These are phyloP conservation scores for Pampus argenteus DNA, from an alignment of 2,797 vertebrate genomes.

Conservation along the genomic window DNA sequence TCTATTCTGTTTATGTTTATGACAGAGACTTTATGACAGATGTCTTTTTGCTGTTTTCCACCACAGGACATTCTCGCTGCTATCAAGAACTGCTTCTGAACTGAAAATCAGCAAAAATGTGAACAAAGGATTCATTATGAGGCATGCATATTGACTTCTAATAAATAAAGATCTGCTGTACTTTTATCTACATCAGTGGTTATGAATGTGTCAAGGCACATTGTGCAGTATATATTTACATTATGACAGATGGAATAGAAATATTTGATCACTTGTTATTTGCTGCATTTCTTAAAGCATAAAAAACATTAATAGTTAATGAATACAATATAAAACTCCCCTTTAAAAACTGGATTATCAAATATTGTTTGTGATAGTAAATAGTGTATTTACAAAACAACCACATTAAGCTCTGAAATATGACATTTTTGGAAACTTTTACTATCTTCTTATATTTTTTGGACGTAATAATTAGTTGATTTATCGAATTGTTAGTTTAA, in stretches of 20 bases:
- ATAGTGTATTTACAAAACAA: too few species aligned
- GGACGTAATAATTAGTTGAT: too few species aligned
- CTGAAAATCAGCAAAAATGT: not conserved
- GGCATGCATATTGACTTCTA: not conserved
- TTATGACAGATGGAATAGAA: not conserved
- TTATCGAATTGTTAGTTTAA: not conserved
- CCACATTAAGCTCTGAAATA: not conserved
- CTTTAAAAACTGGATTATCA: too few species aligned
- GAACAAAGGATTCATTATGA: not conserved
- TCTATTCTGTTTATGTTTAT: not conserved
- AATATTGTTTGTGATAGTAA: not conserved
- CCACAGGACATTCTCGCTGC: too few species aligned
- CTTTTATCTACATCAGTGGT: not conserved
- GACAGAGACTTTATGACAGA: not conserved
- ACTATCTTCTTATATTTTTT: not conserved
- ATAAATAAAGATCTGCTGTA: not conserved
- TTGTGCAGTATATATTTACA: too few species aligned
- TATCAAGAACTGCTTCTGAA: too few species aligned
- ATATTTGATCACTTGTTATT: not conserved
- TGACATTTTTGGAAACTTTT: not conserved
- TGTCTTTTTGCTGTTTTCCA: too few species aligned
- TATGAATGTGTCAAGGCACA: not conserved
- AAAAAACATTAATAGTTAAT: too few species aligned
- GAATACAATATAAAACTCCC: too few species aligned
- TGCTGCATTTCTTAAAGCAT: slow-evolving; percentile 3